These are phyloP conservation scores for Silurus aristotelis DNA, from an alignment of 2,797 vertebrate species.

Conservation along the genomic window DNA sequence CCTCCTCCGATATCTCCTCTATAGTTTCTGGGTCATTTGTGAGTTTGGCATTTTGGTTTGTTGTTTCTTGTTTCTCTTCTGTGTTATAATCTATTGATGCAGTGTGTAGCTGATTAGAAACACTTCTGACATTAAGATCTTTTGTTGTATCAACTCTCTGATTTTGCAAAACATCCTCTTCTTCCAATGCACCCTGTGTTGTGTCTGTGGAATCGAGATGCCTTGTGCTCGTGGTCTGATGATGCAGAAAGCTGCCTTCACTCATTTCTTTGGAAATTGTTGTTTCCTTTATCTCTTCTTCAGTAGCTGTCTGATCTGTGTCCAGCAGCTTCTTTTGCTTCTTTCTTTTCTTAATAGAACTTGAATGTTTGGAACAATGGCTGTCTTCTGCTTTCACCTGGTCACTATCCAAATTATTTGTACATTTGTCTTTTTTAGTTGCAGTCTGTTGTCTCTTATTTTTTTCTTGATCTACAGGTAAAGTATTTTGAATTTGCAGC, in stretches of 20 bases:
- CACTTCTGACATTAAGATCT: background rate
- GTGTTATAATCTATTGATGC: background rate
- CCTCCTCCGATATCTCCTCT: background rate
- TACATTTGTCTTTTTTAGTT: no score
- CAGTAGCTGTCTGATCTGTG: background rate
- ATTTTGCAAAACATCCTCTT: background rate
- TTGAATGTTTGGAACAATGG: background rate
- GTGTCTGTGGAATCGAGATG: conserved; percentile 7
- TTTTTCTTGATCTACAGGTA: no score
- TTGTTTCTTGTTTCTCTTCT: background rate
- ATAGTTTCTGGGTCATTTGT: background rate
- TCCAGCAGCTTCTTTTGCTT: background rate
- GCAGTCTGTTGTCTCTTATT: no score
- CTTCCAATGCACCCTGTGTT: background rate
- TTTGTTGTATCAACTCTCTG: background rate
- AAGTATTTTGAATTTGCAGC: no score
- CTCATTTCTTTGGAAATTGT: background rate
- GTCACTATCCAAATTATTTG: no score
- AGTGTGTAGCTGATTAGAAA: background rate
- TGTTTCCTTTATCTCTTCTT: background rate
- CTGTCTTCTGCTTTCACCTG: background rate
- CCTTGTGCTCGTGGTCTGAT: background rate
- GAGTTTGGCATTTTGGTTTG: background rate
- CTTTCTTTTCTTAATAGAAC: background rate
- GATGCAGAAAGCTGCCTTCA: background rate